These are phyloP conservation scores for Sebastiscus tertius DNA, from an alignment of 2,797 vertebrate genomes.

Conservation along the genomic window DNA sequence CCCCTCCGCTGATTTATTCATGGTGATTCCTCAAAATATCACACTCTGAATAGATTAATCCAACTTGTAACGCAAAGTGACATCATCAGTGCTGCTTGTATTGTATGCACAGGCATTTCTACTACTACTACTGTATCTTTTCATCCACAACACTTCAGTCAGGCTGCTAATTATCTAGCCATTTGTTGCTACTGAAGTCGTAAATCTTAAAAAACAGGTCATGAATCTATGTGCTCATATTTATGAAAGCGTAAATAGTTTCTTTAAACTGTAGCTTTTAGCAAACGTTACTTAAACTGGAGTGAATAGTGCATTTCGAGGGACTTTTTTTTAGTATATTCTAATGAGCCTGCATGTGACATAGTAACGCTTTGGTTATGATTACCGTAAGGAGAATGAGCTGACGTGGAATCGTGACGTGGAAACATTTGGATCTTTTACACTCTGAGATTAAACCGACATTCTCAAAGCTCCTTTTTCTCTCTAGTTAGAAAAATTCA, in stretches of 20 bases:
- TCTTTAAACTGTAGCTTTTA: neutral
- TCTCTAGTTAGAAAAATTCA: no score
- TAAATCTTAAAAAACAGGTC: neutral
- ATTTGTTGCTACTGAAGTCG: neutral
- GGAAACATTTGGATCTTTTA: no score
- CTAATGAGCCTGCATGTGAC: no score
- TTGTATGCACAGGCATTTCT: neutral
- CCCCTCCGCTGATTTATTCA: neutral
- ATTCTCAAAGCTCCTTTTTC: no score
- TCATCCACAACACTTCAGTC: neutral
- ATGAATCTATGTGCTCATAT: neutral
- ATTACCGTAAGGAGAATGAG: no score
- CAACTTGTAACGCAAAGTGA: fast-evolving
- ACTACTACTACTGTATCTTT: no score
- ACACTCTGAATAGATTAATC: neutral
- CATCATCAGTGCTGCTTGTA: neutral
- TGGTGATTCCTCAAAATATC: neutral
- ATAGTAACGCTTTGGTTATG: no score
- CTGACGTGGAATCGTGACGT: no score
- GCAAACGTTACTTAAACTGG: neutral
- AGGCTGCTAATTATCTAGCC: neutral
- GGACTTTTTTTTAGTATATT: neutral
- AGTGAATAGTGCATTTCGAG: neutral
- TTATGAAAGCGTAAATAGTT: neutral
- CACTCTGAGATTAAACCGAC: no score